These are phyloP conservation scores for Tethea ocularis DNA, from an alignment of 2,888 invertebrate genomes.

Conservation along the genomic window DNA sequence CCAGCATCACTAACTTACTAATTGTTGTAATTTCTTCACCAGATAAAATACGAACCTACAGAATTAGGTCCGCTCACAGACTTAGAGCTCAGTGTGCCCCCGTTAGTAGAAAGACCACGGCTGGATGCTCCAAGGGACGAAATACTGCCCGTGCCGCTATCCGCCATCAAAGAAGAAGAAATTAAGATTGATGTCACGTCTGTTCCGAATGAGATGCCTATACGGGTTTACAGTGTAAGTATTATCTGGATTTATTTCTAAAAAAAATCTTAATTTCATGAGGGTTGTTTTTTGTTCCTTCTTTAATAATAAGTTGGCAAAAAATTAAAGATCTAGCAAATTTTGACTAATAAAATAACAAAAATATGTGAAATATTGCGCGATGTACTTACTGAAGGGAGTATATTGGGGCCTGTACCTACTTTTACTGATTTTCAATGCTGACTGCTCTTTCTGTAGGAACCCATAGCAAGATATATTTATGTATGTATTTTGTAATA, in stretches of 20 bases:
- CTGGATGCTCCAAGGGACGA: conserved; percentile 34
- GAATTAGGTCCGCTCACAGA: conserved; percentile 46
- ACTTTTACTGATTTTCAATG: conserved; percentile 1
- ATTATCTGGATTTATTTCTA: background rate
- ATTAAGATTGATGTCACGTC: conserved; percentile 61
- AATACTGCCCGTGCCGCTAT: conserved; percentile 66
- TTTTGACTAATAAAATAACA: no score
- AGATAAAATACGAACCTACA: conserved; percentile 57
- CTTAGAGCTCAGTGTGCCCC: conserved; percentile 30
- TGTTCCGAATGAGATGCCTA: conserved; percentile 51
- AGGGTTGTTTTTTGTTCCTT: background rate
- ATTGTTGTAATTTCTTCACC: conserved; percentile 15
- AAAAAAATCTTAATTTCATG: background rate
- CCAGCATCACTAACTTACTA: background rate
- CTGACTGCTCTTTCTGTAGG: background rate
- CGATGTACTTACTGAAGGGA: background rate
- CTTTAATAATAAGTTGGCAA: no score
- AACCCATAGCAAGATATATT: background rate
- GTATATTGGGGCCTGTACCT: background rate
- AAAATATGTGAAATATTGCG: background rate
- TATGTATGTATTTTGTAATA: no score
- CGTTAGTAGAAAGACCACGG: conserved; percentile 43
- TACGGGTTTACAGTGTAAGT: conserved; percentile 65
- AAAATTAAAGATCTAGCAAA: no score
- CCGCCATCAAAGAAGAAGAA: conserved; percentile 74